phyloP scores from a whole-genome alignment of 2,113 vertebrate species.

The Laticauda colubrina region DNA sequence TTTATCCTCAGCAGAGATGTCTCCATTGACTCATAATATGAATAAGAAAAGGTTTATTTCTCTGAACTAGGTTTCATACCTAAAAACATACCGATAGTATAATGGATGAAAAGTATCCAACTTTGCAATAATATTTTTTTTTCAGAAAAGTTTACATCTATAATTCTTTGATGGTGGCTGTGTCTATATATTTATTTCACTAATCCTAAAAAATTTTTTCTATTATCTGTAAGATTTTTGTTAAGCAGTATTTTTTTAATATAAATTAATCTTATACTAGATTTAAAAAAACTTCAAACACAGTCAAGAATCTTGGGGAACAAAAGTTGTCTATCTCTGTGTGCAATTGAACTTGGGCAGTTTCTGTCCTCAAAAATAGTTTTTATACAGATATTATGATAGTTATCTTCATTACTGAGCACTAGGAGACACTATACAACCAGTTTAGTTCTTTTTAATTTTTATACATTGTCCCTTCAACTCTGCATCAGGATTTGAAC shows the following conservation, averaged over 20 bases:
- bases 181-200: not conserved
- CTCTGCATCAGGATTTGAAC: not conserved
- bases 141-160: not conserved
- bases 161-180: not conserved
- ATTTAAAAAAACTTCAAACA: not conserved
- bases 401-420: not conserved
- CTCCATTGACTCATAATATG: not conserved
- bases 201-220: not conserved
- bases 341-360: not conserved
- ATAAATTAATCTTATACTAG: not conserved
- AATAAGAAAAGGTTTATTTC: not conserved
- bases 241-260: not conserved
- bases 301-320: not conserved
- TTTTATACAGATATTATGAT: not conserved
- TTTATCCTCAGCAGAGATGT: not conserved
- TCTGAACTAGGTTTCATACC: too few relatives aligned
- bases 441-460: not conserved
- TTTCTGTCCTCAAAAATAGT: not conserved
- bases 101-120: not conserved
- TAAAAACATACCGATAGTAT: not conserved
- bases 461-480: not conserved
- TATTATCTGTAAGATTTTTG: not conserved
- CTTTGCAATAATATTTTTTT: not conserved
- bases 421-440: not conserved
- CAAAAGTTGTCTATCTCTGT: not conserved